These are phyloP conservation scores for Antedon bifida DNA, from an alignment of 35 echinoderm and acorn worm genomes.

Conservation along the genomic window DNA sequence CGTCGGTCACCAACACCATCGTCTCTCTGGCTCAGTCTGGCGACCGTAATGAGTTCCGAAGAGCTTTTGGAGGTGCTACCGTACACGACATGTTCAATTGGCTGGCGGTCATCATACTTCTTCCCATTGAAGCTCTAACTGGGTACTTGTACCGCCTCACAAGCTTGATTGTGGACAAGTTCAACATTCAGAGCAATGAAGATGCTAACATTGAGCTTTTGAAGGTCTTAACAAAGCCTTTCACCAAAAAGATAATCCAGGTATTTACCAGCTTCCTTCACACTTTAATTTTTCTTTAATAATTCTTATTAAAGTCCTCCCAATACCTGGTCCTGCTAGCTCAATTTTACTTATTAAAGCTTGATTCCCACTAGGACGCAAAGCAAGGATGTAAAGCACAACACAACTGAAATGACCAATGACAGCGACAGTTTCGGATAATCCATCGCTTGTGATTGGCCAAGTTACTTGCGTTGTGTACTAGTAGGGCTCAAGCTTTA, in stretches of 20 bases:
- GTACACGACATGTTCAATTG: constrained; percentile 99
- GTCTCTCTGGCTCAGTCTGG: constrained; percentile 77
- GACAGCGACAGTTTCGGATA: too few species aligned
- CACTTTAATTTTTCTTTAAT: too few species aligned
- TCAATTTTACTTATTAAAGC: not conserved
- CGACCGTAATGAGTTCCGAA: constrained; percentile 66
- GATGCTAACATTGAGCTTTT: constrained; percentile 72
- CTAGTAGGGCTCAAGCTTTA: too few species aligned
- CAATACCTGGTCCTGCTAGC: too few species aligned
- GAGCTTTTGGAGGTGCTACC: constrained; percentile 77
- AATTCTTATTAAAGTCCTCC: not conserved
- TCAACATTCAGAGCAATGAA: constrained; percentile 61
- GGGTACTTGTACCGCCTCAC: constrained; percentile 69
- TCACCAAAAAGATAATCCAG: constrained; percentile 67
- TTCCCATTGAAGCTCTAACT: constrained; percentile 58
- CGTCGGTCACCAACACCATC: constrained; percentile 98
- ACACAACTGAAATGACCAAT: not conserved
- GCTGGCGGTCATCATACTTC: constrained; percentile 68
- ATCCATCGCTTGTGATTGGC: too few species aligned
- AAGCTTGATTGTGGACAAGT: constrained; percentile 36
- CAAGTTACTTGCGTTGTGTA: too few species aligned
- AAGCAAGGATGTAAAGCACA: too few species aligned
- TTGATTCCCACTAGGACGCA: too few species aligned
- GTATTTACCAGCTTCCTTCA: constrained; percentile 11
- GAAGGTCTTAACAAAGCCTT: constrained; percentile 80